Conservation (phyloP, 1,140 invertebrate genomes). For the Asobara japonica region DNA sequence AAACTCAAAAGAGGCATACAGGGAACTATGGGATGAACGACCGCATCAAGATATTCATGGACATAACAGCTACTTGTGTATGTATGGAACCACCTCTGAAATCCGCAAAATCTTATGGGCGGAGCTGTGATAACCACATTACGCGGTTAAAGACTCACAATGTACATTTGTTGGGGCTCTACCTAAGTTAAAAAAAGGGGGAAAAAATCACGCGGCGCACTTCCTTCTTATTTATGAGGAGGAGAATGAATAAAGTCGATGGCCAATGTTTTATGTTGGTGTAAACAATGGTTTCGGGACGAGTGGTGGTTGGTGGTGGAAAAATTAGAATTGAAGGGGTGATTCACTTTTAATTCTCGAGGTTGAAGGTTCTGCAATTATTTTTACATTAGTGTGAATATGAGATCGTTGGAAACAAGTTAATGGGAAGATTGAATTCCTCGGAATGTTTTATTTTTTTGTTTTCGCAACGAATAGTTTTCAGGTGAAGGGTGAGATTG, state of each 20-base stretch:
- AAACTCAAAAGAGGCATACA: background rate
- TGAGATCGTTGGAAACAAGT: too few species aligned
- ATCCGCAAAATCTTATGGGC: conserved; percentile 15
- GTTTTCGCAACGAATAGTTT: too few species aligned
- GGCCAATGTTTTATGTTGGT: background rate
- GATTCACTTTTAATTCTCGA: background rate
- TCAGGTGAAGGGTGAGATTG: too few species aligned
- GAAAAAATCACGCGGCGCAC: background rate
- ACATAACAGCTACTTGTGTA: conserved; percentile 27
- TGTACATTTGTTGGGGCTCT: background rate
- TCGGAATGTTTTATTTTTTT: background rate
- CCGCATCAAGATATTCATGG: conserved; percentile 26
- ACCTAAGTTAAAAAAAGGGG: background rate
- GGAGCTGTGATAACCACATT: background rate
- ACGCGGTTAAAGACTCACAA: background rate
- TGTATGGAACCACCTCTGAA: background rate
- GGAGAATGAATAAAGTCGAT: background rate
- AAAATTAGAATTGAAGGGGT: background rate
- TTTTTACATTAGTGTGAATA: background rate
- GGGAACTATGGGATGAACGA: conserved; percentile 20
- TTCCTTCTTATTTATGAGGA: background rate
- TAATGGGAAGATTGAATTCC: background rate
- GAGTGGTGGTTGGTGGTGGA: background rate
- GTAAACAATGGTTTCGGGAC: background rate
- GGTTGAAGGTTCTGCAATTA: background rate